phyloP scores from a whole-genome alignment of 2,113 vertebrate species.

The Andinoacara biseriatus region DNA sequence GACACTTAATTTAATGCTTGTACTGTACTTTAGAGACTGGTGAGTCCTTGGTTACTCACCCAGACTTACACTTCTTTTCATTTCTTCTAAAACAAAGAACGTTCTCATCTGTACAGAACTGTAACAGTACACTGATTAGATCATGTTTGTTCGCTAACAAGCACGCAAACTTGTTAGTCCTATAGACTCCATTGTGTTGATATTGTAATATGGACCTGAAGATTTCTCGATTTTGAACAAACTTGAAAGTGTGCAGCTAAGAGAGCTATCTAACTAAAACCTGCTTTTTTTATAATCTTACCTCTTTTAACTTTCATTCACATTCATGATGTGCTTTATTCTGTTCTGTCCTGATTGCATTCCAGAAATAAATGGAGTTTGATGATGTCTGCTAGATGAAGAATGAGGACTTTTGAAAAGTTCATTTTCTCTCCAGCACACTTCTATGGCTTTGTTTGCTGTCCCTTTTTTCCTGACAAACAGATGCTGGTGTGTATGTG shows the following conservation, averaged over 20 bases:
- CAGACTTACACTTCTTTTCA: neutral
- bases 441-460: neutral
- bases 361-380: neutral
- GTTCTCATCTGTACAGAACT: neutral
- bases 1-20: neutral
- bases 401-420: neutral
- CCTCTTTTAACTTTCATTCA: neutral
- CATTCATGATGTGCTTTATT: slow-evolving; percentile 4
- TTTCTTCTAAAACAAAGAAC: neutral
- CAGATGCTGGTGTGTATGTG: slow-evolving; percentile 20
- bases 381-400: neutral
- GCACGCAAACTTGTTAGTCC: neutral
- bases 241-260: neutral
- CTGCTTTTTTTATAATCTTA: neutral
- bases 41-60: neutral
- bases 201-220: neutral
- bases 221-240: neutral
- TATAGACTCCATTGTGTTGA: neutral
- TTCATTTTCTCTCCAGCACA: neutral
- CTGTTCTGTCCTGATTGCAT: slow-evolving; percentile 3
- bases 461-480: neutral
- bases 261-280: neutral
- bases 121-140: neutral
- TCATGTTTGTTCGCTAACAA: neutral
- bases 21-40: neutral